These are phyloP conservation scores for Pantherophis vulpinus DNA, from an alignment of 2,797 vertebrate species.

Conservation along the genomic window DNA sequence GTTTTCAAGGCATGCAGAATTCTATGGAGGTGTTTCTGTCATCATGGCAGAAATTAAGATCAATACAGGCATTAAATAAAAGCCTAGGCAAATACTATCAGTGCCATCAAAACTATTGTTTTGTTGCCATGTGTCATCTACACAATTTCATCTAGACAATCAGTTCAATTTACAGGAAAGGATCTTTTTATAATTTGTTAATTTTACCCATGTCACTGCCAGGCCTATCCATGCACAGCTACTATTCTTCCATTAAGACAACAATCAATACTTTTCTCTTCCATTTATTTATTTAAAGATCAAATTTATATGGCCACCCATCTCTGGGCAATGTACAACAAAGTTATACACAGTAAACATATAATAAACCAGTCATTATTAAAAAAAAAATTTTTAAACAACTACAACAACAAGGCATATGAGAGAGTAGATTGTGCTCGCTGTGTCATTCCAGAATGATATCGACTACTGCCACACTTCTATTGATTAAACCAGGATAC, in stretches of 20 bases:
- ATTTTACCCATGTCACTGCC: conserved; percentile 57
- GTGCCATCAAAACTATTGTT: conserved; percentile 26
- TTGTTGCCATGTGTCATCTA: conserved; percentile 26
- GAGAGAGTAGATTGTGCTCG: background rate
- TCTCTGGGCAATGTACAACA: background rate
- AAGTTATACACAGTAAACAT: background rate
- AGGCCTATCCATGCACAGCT: conserved; percentile 37
- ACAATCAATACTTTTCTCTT: conserved; percentile 37
- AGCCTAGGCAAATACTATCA: conserved; percentile 50
- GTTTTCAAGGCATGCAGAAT: conserved; percentile 49
- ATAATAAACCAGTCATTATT: background rate
- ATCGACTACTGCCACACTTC: conserved; percentile 41
- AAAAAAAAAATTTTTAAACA: background rate
- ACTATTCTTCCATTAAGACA: conserved; percentile 44
- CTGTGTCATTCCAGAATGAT: conserved; percentile 51
- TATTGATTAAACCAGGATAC: conserved; percentile 51
- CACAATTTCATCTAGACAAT: conserved; percentile 47
- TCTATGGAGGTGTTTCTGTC: conserved; percentile 40
- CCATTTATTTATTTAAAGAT: conserved; percentile 21
- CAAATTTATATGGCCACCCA: background rate
- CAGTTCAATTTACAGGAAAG: conserved; percentile 59
- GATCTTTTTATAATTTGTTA: conserved; percentile 48
- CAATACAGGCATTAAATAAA: conserved; percentile 56
- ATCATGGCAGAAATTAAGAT: conserved; percentile 33
- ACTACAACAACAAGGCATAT: background rate